Conservation (phyloP, 2,888 invertebrate species). For the Petrolisthes manimaculis region DNA sequence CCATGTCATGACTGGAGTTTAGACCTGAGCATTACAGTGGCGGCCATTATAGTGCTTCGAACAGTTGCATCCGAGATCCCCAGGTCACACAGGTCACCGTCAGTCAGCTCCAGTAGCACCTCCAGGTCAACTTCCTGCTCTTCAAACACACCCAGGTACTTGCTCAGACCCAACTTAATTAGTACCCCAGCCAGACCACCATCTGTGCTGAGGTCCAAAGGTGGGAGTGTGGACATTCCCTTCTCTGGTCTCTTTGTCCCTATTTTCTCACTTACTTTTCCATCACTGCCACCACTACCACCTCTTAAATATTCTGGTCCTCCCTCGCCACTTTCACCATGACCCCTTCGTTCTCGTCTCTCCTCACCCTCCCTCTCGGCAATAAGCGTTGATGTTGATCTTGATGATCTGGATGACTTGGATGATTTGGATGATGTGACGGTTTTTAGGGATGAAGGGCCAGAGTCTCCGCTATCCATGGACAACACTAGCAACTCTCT, state of each 20-base stretch:
- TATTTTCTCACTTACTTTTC: too few relatives aligned
- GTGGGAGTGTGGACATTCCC: slow-evolving; percentile 14
- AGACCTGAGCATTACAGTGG: slow-evolving; percentile 41
- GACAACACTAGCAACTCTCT: slow-evolving; percentile 38
- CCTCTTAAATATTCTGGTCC: not conserved
- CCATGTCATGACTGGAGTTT: too few relatives aligned
- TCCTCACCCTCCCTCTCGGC: slow-evolving; percentile 11
- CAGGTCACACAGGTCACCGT: slow-evolving; percentile 51
- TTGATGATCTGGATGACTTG: slow-evolving; percentile 48
- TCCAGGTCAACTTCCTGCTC: slow-evolving; percentile 60
- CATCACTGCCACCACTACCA: too few relatives aligned
- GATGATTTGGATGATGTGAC: slow-evolving; percentile 52
- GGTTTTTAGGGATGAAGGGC: slow-evolving; percentile 48
- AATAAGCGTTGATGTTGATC: slow-evolving; percentile 35
- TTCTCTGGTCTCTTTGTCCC: not conserved
- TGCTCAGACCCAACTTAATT: slow-evolving; percentile 43
- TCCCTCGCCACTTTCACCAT: not conserved
- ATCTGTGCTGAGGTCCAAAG: slow-evolving; percentile 27
- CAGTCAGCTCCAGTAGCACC: slow-evolving; percentile 55
- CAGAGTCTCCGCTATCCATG: slow-evolving; percentile 46
- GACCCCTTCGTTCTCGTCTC: not conserved
- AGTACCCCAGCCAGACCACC: slow-evolving; percentile 49
- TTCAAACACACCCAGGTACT: slow-evolving; percentile 40
- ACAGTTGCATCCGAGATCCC: slow-evolving; percentile 38
- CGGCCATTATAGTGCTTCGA: slow-evolving; percentile 33